Base-by-base conservation (phyloP, 1,140 invertebrate genomes). In the Gonioctena quinquepunctata region DNA sequence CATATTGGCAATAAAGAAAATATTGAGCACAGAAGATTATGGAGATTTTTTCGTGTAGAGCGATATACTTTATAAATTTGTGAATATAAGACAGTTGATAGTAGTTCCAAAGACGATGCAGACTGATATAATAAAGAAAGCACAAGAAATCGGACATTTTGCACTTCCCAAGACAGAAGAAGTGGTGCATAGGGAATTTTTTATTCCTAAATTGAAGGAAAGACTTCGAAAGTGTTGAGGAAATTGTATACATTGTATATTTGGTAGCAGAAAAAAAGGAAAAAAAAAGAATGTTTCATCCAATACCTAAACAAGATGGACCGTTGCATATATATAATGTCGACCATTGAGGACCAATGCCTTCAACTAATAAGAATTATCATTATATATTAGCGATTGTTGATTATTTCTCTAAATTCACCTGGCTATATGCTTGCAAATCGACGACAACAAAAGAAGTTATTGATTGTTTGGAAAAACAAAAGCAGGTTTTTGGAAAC, bases 341-440 rank as follows among this genome's bases (percentile, higher is more conserved):
- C 8, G 81, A 83, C 69, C 79, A 83, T 70, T 72, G 82, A 79
- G 84, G 85, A 49, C 83, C 83, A 42, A 42, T 42, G n/a, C 33
- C 33, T n/a, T 8, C 33, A 13, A 42, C 81, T 0, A 73, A 72
- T 8, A 85, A 85, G 50, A 73, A 73, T 6, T 85, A 86, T 64
- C 77, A 81, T 25, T 75, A 84, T 66, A 76, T 85, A 2, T 75
- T 85, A 0, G 78, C 74, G 0, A 67, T 85, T 1, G 70, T 83
- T 1, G 81, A 84, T 69, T 77, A 68, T 2, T 85, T 84, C 73
- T 77, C 80, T 0, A 85, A 85, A 56, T 85, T 84, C 73, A 66
- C 71, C 0, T 83, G 79, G 77, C n/a, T 85, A 42, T 83, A 79
- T n/a, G 33, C 33, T 42, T 13, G 8, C 8, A 42, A 42, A n/a